Conservation (phyloP, 1,140 invertebrate species). For the Hycleus cichorii region DNA sequence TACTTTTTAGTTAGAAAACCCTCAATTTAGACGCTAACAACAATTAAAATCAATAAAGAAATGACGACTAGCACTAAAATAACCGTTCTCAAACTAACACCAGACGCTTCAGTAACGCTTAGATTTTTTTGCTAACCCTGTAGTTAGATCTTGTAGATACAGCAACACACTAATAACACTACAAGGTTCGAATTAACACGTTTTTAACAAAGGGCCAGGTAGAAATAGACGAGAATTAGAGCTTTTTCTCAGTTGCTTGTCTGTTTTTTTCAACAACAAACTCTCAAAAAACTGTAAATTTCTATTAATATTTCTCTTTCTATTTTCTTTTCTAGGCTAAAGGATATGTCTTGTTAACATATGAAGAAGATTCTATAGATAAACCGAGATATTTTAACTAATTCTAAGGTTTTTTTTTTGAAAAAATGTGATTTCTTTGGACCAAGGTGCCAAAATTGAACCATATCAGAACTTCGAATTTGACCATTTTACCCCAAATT, state of each 20-base stretch:
- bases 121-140: background rate
- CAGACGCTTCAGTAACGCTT: background rate
- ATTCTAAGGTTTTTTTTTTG: conserved; percentile 3
- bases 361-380: conserved; percentile 32
- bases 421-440: conserved; percentile 4
- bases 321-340: conserved; percentile 32
- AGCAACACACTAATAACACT: background rate
- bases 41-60: background rate
- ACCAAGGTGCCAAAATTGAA: conserved; percentile 8
- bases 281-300: background rate
- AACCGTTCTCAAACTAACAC: background rate
- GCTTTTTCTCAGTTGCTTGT: background rate
- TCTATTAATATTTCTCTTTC: conserved; percentile 1
- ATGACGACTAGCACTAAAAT: no score
- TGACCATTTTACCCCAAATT: no score
- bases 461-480: no score
- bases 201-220: background rate
- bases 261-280: background rate
- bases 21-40: background rate
- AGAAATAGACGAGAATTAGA: background rate
- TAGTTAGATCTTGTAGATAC: background rate
- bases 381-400: conserved; percentile 34
- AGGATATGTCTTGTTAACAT: conserved; percentile 34
- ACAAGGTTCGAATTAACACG: background rate
- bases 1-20: conserved; percentile 11